phyloP scores from a whole-genome alignment of 2,113 vertebrate species.

The Ifrita kowaldi region DNA sequence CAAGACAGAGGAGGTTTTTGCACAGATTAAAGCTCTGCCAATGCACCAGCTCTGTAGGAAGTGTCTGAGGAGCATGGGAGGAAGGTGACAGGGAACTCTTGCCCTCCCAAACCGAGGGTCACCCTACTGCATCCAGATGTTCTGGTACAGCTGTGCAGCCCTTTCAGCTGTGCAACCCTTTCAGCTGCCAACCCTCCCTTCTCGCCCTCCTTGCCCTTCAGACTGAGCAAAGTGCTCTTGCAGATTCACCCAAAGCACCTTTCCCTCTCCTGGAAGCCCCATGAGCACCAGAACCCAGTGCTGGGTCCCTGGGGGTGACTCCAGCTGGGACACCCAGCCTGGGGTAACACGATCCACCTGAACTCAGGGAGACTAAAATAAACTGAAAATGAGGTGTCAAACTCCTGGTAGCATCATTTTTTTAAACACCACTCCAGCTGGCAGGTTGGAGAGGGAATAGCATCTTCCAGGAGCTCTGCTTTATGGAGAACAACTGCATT shows the following conservation, averaged over 20 bases:
- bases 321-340: not conserved
- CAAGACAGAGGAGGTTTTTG: not conserved
- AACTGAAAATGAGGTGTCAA: not conserved
- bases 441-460: not conserved
- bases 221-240: not conserved
- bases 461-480: not conserved
- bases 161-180: not conserved
- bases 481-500: not conserved
- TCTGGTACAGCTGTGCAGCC: not conserved
- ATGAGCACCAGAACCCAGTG: not conserved
- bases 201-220: not conserved
- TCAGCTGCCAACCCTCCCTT: not conserved
- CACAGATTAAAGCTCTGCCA: not conserved
- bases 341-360: rapidly evolving
- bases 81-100: not conserved
- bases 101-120: not conserved
- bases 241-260: not conserved
- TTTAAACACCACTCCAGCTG: not conserved
- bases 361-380: not conserved
- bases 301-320: not conserved
- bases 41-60: not conserved
- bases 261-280: not conserved
- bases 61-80: not conserved
- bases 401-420: not conserved
- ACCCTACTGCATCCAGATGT: rapidly evolving